Evolutionary conservation across 2,888 invertebrate genomes (phyloP).

Genomic region (Hirudinaria manillensis): DNA sequence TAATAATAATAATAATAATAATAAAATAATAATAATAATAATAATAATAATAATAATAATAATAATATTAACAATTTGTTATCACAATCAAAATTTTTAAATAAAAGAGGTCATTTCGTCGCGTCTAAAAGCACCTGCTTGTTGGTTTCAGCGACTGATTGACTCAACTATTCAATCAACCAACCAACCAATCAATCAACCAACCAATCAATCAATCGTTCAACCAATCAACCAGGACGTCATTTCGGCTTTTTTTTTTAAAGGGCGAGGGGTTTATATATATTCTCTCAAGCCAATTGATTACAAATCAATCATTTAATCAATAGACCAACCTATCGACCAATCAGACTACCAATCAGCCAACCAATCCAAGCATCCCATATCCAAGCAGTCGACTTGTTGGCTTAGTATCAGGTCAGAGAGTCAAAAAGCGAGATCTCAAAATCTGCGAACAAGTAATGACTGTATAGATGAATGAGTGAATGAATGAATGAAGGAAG

Average conservation of each 20-base stretch:
- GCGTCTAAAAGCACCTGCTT: no score
- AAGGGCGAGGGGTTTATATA: no score
- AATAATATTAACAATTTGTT: no score
- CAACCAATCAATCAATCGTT: neutral
- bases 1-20: no score
- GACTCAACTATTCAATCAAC: neutral
- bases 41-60: no score
- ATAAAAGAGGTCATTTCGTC: no score
- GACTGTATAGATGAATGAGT: slow-evolving; percentile 8
- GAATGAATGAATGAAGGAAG: slow-evolving; percentile 8
- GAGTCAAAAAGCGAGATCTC: neutral
- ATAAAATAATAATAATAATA: no score
- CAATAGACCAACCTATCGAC: neutral
- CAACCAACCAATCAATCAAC: neutral
- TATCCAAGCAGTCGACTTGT: neutral
- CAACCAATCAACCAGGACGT: neutral
- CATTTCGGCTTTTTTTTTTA: no score
- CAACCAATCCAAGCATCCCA: neutral
- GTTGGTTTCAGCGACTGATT: neutral
- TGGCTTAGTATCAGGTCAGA: neutral
- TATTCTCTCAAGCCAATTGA: no score
- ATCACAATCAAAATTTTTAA: no score
- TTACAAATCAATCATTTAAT: neutral
- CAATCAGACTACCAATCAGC: neutral
- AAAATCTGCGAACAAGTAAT: neutral